Conservation (phyloP, 2,888 invertebrate species). For the Falcaria lacertinaria region DNA sequence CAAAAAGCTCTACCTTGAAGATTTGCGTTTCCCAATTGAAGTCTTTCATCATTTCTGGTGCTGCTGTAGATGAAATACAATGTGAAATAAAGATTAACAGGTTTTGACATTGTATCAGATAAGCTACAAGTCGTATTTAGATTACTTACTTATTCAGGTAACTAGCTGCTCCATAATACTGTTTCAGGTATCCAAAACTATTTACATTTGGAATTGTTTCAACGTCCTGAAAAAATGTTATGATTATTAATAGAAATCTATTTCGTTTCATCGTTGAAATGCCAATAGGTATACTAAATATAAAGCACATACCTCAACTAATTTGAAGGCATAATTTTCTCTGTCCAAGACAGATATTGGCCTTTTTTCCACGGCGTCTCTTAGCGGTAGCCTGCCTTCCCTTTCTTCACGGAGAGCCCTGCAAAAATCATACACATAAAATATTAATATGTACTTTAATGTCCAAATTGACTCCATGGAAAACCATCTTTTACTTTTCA, state of each 20-base stretch:
- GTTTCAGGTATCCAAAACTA: constrained; percentile 28
- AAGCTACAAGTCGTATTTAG: no score
- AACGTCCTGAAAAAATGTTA: constrained; percentile 41
- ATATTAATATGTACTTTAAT: no score
- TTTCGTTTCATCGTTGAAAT: background rate
- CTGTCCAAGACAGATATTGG: constrained; percentile 61
- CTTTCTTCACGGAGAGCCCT: constrained; percentile 62
- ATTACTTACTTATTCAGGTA: constrained; percentile 60
- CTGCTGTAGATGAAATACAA: constrained; percentile 32
- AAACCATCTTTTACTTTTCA: no score
- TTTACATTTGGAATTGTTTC: constrained; percentile 32
- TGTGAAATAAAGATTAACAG: no score
- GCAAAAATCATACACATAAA: constrained; percentile 11
- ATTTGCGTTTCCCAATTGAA: constrained; percentile 68
- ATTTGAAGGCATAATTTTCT: constrained; percentile 39
- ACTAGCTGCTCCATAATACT: constrained; percentile 69
- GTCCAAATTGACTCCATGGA: background rate
- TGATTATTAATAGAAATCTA: no score
- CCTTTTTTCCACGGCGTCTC: constrained; percentile 85
- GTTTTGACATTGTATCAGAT: no score
- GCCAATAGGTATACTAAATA: no score
- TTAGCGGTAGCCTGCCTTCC: constrained; percentile 78
- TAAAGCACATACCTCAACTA: constrained; percentile 38
- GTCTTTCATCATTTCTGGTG: constrained; percentile 53
- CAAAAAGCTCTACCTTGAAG: constrained; percentile 49